Base-by-base conservation (phyloP, 2,888 invertebrate species). In the Ischnura elegans region DNA sequence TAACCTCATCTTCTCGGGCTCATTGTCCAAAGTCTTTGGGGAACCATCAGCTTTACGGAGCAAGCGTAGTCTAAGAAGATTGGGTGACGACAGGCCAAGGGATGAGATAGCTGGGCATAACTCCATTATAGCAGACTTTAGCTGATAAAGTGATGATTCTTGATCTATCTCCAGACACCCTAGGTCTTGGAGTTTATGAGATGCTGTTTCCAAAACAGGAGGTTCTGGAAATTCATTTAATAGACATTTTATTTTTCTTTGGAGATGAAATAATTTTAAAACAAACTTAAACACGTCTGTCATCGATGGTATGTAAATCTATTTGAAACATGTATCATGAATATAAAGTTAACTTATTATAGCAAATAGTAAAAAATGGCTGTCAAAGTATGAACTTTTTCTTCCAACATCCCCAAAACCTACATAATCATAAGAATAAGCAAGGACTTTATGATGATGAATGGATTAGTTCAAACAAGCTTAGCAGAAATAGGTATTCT, bases 141-240 rank as follows among this genome's bases (percentile, higher is more conserved):
- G 90, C 16, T 90, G 55, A 61, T 43, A 29, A 6, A 90, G 61
- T 10, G 90, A 90, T 66, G 43, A 61, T 10, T 66, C 66, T 42
- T 90, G 42, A 10, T 66, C 90, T 25, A 90, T 61, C n/a, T 90
- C 90, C 66, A 90, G 47, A 16, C 90, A 90, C 43, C 90, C 90
- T n/a, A 90, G 90, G 43, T 66, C 43, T 5, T 90, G 61, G 25
- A 90, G 61, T 45, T 61, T 43, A 45, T 90, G 43, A 19, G n/a
- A n/a, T 21, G 61, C n/a, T 43, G 61, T 43, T 61, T 90, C 90
- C 90, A 90, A 61, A 43, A 42, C 5, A 5, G 43, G 90, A 25
- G 42, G 45, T 21, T 43, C 90, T 90, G 19, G n/a, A 45, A 90
- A 45, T 55, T 16, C 36, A 76, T 10, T 55, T 55, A 87, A 55